phyloP scores from a whole-genome alignment of 2,797 vertebrate genomes.

The Emys orbicularis region DNA sequence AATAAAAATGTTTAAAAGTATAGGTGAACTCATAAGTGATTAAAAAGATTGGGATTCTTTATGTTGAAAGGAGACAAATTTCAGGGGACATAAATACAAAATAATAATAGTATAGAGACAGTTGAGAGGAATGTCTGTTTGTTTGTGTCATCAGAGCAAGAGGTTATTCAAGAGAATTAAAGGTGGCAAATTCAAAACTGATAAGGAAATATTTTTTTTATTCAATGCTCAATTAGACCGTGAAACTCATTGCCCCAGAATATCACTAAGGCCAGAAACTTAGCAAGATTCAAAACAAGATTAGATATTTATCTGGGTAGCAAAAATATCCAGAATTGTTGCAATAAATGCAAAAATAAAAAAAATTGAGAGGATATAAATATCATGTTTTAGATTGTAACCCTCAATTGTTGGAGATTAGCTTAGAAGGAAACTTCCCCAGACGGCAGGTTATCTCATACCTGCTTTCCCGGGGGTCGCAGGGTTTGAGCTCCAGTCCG shows the following conservation, averaged over 20 bases:
- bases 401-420: background rate
- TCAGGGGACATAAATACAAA: background rate
- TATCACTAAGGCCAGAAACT: background rate
- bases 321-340: background rate
- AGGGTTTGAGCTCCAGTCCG: background rate
- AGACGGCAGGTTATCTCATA: background rate
- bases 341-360: background rate
- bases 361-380: background rate
- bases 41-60: no score
- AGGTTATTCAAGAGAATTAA: background rate
- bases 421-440: background rate
- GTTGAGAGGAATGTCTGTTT: background rate
- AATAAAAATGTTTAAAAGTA: no score
- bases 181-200: background rate
- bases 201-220: constrained; percentile 8
- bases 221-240: background rate
- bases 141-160: rapidly evolving
- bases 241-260: background rate
- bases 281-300: background rate
- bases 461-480: background rate
- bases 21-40: no score
- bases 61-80: background rate
- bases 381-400: background rate
- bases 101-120: background rate
- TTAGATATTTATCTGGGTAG: background rate